Conservation (phyloP, 2,797 vertebrate species). For the Bovichtus variegatus region DNA sequence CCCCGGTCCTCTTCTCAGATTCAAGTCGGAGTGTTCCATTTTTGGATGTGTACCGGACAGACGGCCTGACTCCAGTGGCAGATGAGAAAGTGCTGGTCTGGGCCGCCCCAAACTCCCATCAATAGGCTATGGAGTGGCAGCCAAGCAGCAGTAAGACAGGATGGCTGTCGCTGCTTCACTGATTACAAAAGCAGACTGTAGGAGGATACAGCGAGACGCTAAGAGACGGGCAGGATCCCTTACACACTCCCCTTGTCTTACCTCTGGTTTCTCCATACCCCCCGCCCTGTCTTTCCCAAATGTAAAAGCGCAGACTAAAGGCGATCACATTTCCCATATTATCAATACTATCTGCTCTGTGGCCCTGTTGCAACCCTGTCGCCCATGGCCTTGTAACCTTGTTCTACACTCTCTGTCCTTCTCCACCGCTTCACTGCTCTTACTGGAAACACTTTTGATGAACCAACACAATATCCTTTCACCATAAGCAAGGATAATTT, state of each 20-base stretch:
- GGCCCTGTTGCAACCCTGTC: constrained; percentile 62
- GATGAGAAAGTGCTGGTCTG: constrained; percentile 77
- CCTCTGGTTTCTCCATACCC: constrained; percentile 41
- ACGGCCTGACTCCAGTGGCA: constrained; percentile 87
- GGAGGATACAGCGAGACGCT: constrained; percentile 47
- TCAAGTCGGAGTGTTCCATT: constrained; percentile 76
- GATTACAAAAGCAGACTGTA: constrained; percentile 71
- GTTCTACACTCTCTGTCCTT: constrained; percentile 55
- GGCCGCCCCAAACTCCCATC: constrained; percentile 73
- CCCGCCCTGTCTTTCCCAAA: constrained; percentile 51
- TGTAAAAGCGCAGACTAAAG: constrained; percentile 70
- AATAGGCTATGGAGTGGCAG: constrained; percentile 81
- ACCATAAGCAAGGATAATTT: not conserved
- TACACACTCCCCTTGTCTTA: constrained; percentile 50
- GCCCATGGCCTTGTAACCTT: constrained; percentile 74
- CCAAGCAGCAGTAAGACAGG: constrained; percentile 78
- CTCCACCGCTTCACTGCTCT: constrained; percentile 13
- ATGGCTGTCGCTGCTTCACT: constrained; percentile 81
- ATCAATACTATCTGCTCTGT: constrained; percentile 82
- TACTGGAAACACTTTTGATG: constrained; percentile 35
- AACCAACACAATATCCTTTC: not conserved
- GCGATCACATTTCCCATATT: constrained; percentile 88
- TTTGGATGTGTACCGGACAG: constrained; percentile 82
- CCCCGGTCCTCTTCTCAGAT: constrained; percentile 75
- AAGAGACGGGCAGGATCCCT: constrained; percentile 71